Evolutionary conservation across 2,113 vertebrate genomes (phyloP), one percentile per base, ranked within the genome.

Genomic region (Pseudorectes ferrugineus): DNA sequence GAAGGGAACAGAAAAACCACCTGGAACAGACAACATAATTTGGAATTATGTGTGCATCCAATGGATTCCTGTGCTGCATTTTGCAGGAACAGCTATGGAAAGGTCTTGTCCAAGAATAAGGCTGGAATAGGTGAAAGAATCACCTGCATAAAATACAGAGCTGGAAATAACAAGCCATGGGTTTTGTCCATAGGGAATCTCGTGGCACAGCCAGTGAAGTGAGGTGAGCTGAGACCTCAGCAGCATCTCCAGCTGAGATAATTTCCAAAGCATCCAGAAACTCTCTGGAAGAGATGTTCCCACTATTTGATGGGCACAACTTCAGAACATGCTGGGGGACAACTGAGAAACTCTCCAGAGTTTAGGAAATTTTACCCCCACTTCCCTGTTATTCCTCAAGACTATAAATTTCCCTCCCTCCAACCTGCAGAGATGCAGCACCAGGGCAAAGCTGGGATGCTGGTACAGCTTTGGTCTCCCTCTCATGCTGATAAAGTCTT

Each of bases 21-120:
- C 74, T 38, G 45, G 54, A 79, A 42, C 62, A 83, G 33, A 43
- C 40, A 49, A 1, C 40, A 2, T 18, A 31, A 26, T 23, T 12
- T 73, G 63, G 75, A 65, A n/a, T 72, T 21, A 2, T 0, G 14
- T 0, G 1, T 21, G 25, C 8, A 11, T 1, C 11, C 26, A 45
- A 42, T 40, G 51, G n/a, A 28, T 63, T 74, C 78, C 68, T 61
- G 54, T 33, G 67, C 67, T 4, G 0, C 8, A 0, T 11, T 67
- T 25, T 23, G 18, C 40, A 92, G 72, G 75, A 83, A 31, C 12
- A 52, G 51, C 33, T 42, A 3, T 4, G 51, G 48, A 45, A 45
- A 77, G 49, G 14, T 20, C 38, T 62, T 52, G 36, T 61, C 71
- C 21, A 36, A 38, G 35, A 38, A 52, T 16, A 10, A 5, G 6